Evolutionary conservation across 1,140 invertebrate genomes (phyloP).

Genomic region (Geopemphigus sp.): DNA sequence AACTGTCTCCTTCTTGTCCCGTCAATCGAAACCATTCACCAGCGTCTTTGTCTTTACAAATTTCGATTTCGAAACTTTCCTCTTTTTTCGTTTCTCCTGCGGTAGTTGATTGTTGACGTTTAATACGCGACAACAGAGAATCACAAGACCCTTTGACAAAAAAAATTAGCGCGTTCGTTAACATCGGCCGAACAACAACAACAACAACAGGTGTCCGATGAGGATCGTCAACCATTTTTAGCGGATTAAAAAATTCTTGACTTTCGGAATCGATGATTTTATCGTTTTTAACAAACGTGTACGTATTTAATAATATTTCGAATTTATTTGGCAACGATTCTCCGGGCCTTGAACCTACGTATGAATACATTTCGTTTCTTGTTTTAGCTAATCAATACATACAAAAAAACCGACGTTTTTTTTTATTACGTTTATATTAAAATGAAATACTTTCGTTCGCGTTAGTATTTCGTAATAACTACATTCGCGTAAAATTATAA

Average conservation of each 20-base stretch:
- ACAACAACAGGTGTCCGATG: neutral
- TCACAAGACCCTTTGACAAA: slow-evolving; percentile 39
- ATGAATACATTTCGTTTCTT: neutral
- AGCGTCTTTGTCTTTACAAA: slow-evolving; percentile 92
- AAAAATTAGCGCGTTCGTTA: neutral
- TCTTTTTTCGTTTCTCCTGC: slow-evolving; percentile 69
- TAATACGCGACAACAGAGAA: slow-evolving; percentile 57
- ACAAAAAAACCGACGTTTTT: too few relatives aligned
- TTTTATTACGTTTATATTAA: too few relatives aligned
- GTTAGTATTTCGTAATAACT: too few relatives aligned
- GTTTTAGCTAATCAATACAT: too few relatives aligned
- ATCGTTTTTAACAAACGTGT: too few relatives aligned
- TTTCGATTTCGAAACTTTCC: slow-evolving; percentile 80
- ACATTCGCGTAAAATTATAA: too few relatives aligned
- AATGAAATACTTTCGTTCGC: too few relatives aligned
- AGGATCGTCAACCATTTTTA: too few relatives aligned
- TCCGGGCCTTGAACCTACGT: neutral
- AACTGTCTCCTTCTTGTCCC: slow-evolving; percentile 85
- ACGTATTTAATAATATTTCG: too few relatives aligned
- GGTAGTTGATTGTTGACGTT: slow-evolving; percentile 60
- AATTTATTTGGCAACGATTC: neutral
- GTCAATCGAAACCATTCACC: slow-evolving; percentile 92
- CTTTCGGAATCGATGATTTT: too few relatives aligned
- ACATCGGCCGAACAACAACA: neutral
- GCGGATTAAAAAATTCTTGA: too few relatives aligned